These are phyloP conservation scores for Cricetomys ansorgei DNA, from an alignment of 2,113 vertebrate genomes.

Conservation along the genomic window DNA sequence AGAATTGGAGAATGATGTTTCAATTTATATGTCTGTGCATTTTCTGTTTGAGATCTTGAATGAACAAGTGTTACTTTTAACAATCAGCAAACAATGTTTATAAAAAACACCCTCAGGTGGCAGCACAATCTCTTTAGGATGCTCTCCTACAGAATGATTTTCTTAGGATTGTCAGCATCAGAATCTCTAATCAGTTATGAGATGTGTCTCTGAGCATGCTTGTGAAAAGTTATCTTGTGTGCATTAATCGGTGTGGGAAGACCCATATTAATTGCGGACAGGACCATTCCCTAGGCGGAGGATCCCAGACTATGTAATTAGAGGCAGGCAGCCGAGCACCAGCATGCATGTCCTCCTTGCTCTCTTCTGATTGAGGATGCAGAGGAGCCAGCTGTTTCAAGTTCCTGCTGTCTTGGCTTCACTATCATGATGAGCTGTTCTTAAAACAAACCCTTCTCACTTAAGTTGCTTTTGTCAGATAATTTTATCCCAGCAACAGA, in stretches of 20 bases:
- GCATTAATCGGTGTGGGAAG: not conserved
- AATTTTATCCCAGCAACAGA: not conserved
- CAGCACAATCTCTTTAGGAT: not conserved
- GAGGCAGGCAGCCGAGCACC: too few species aligned
- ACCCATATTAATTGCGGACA: not conserved
- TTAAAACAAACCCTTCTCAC: not conserved
- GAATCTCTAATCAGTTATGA: not conserved
- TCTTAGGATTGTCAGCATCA: not conserved
- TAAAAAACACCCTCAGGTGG: not conserved
- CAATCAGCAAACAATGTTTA: not conserved
- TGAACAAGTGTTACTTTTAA: not conserved
- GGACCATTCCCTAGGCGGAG: not conserved
- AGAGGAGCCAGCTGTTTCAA: not conserved
- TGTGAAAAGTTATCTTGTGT: too few species aligned
- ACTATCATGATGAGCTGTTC: not conserved
- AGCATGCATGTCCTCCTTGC: accelerated
- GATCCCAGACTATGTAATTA: not conserved
- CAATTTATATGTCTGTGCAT: not conserved
- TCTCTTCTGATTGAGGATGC: not conserved
- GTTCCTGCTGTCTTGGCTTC: not conserved
- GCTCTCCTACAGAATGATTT: not conserved
- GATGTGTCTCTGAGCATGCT: not conserved
- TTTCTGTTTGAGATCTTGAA: not conserved
- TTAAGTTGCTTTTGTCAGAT: not conserved
- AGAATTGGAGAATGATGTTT: not conserved